Evolutionary conservation across 2,113 vertebrate genomes (phyloP), one percentile per base, ranked within the genome.

Genomic region (Oryzias melastigma): DNA sequence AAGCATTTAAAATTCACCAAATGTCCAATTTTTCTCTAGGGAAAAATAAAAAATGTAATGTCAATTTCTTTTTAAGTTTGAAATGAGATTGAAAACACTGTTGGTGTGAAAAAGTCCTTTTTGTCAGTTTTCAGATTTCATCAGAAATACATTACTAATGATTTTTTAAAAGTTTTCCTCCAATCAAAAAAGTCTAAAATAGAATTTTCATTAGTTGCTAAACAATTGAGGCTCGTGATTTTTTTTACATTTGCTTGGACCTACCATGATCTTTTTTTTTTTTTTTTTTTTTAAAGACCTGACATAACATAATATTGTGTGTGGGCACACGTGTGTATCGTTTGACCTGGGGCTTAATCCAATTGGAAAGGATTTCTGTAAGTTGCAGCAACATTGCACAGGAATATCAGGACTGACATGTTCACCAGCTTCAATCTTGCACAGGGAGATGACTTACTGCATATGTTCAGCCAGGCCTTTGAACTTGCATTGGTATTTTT

Each of bases 381-480:
- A 64, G 61, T 76, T 73, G 71, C 57, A 73, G 4, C 68, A 60
- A 59, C 60, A 73, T 68, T 19, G 47, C 59, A 71, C 14, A 45
- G 18, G 35, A 58, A 57, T 60, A 49, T 66, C 43, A 15, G 24
- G 60, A 71, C 40, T 1, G 18, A 52, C 58, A 49, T 52, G 70
- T 45, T 27, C 12, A 25, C 69, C 58, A 60, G 47, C 48, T 83
- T 79, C 66, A 7, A 13, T 58, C 55, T 22, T 14, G 17, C 40
- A 59, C 7, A 4, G 19, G 24, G 27, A 81, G 62, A 71, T 71
- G 62, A 71, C 57, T 48, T 49, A 54, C 25, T 14, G 17, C 47
- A 65, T 71, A 72, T 78, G 68, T 69, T 13, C 14, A 55, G 43
- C 46, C 49, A 12, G 22, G 42, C 19, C 65, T 82, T 77, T 81